Evolutionary conservation across 1,140 invertebrate species (phyloP).

Genomic region (Belonocnema kinseyi): DNA sequence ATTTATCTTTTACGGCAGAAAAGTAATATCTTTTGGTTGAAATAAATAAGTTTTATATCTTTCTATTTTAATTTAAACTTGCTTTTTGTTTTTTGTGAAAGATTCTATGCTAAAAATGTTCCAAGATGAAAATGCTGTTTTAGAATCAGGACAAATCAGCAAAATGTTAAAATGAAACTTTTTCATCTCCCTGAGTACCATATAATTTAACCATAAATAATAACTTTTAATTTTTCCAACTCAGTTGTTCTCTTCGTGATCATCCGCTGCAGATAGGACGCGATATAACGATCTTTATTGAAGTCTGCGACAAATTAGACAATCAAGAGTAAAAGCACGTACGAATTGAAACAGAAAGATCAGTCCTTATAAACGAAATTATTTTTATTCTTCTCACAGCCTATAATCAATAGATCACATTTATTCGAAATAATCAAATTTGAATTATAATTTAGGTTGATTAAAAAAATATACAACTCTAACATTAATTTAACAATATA

Average conservation of each 20-base stretch:
- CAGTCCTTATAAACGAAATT: background rate
- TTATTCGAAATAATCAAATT: background rate
- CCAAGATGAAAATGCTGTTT: no score
- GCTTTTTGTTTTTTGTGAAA: no score
- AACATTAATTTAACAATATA: no score
- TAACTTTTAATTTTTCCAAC: background rate
- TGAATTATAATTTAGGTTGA: no score
- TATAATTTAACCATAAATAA: background rate
- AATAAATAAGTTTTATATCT: no score
- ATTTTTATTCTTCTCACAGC: background rate
- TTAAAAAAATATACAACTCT: no score
- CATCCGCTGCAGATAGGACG: background rate
- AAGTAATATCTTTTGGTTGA: no score
- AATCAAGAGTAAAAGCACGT: slow-evolving; percentile 28
- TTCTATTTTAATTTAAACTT: no score
- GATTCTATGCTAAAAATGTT: no score
- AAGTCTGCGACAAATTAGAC: slow-evolving; percentile 21
- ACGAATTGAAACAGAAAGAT: slow-evolving; percentile 6
- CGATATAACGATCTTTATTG: slow-evolving; percentile 1
- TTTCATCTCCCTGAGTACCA: no score
- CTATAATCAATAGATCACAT: background rate
- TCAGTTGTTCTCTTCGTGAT: background rate
- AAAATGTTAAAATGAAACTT: background rate
- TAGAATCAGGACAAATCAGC: background rate
- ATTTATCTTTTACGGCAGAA: no score